Base-by-base conservation (phyloP, 2,888 invertebrate species). In the Muschampia plurimacula region DNA sequence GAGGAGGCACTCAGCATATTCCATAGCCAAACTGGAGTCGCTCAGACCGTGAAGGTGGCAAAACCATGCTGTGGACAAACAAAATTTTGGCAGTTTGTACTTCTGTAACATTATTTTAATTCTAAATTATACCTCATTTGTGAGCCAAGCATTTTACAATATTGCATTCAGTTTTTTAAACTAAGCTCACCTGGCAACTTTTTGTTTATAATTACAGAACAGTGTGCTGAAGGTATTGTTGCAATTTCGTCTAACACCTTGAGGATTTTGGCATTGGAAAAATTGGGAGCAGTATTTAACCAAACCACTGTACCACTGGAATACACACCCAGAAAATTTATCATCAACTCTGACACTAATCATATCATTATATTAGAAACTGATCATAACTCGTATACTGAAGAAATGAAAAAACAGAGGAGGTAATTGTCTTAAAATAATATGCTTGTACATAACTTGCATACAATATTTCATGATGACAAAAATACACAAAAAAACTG, bases 211-310 rank as follows among this genome's bases (percentile, higher is more conserved):
- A 12, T 78, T 88, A 74, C 88, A 78, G 99, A 99, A 90, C 99
- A 99, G 90, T 99, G 99, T 95, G 98, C 99, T 0, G 99, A 99
- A 90, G 99, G 99, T 78, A 99, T 99, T 80, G 99, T 99, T 0
- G 99, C 99, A 0, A 99, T 99, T 87, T 99, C 99, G 0, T 98
- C 99, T 1, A 99, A 99, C 85, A 99, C 99, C 0, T 94, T 99
- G 68, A 95, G 99, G 84, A 99, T 99, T 95, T 96, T 99, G 88
- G 99, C 99, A 0, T 93, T 99, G 70, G 99, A 99, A 89, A 99
- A 99, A 89, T 93, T 99, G 1, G 99, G 99, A 0, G 99, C 99
- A 0, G 99, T 99, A 2, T 99, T 99, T 89, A 99, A 99, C 92
- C 99, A 99, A 89, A 97, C 98, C 39, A 97, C 97, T 5, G 97